Percentiles rank a stretch among this genome's conserved stretches.
Conservation (phyloP, 2,888 invertebrate genomes). For the Morpho helenor region DNA sequence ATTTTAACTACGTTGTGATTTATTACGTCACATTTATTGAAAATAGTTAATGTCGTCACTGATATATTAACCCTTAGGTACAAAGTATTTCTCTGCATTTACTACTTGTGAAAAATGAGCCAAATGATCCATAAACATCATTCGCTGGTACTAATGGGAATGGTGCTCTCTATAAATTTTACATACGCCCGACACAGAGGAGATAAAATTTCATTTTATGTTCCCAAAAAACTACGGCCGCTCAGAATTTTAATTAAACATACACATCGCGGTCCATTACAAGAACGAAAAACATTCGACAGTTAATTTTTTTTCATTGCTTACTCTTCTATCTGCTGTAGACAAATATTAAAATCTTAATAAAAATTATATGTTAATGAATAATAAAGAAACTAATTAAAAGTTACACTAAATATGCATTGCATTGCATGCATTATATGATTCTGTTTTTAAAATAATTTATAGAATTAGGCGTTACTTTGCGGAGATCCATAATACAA, state of each 20-base stretch:
- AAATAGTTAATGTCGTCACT: no score
- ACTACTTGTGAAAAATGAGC: constrained; percentile 6
- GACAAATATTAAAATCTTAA: neutral
- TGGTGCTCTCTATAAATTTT: constrained; percentile 8
- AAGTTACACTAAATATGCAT: neutral
- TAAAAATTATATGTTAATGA: neutral
- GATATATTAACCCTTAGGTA: neutral
- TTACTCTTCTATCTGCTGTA: no score
- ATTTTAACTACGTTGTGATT: no score
- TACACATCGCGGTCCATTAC: constrained; percentile 1
- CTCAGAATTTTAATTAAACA: constrained; percentile 19
- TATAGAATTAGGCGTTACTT: no score
- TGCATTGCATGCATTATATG: neutral
- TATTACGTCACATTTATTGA: no score
- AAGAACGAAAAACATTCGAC: constrained; percentile 1
- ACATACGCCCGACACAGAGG: constrained; percentile 3
- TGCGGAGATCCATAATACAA: no score
- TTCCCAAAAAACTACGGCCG: constrained; percentile 12
- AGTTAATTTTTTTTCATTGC: neutral
- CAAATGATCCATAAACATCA: constrained; percentile 6
- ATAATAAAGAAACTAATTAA: neutral
- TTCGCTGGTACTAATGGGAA: neutral
- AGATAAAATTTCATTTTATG: constrained; percentile 16
- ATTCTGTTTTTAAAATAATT: neutral
- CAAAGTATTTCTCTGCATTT: neutral